phyloP scores from a whole-genome alignment of 2,113 vertebrate species.

The Rhinogobius similis region DNA sequence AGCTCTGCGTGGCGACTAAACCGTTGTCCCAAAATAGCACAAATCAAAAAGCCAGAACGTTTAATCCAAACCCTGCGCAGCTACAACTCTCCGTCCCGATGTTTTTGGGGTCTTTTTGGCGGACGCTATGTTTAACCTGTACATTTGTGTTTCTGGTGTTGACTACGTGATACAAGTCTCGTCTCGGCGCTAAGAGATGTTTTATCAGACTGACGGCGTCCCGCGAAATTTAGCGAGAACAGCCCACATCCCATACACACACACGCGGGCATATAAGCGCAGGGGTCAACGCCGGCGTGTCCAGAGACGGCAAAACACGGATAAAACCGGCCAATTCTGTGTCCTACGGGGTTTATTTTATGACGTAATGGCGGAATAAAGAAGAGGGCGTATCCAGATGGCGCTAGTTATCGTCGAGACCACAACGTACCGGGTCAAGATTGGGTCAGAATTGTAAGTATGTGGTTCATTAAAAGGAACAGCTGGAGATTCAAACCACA shows the following conservation, averaged over 20 bases:
- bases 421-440: background rate
- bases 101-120: background rate
- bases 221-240: conserved; percentile 47
- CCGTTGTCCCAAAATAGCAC: too few species aligned
- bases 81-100: too few species aligned
- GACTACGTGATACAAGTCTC: conserved; percentile 56
- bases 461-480: background rate
- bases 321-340: background rate
- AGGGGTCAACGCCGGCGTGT: background rate
- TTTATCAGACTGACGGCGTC: conserved; percentile 59
- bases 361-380: background rate
- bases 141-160: conserved; percentile 27
- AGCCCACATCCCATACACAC: conserved; percentile 46
- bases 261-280: conserved; percentile 8
- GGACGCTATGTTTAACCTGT: conserved; percentile 3
- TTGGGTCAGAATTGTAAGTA: background rate
- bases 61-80: too few species aligned
- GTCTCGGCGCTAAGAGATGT: conserved; percentile 60
- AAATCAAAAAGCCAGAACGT: too few species aligned
- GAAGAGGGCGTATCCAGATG: background rate
- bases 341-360: background rate
- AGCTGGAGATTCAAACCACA: background rate
- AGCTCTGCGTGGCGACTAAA: too few species aligned
- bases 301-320: background rate
- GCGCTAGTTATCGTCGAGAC: background rate